A percentile compares a stretch with the other conserved stretches of the same genome.
Conservation (phyloP, 1,140 invertebrate genomes). For the Ips nitidus region DNA sequence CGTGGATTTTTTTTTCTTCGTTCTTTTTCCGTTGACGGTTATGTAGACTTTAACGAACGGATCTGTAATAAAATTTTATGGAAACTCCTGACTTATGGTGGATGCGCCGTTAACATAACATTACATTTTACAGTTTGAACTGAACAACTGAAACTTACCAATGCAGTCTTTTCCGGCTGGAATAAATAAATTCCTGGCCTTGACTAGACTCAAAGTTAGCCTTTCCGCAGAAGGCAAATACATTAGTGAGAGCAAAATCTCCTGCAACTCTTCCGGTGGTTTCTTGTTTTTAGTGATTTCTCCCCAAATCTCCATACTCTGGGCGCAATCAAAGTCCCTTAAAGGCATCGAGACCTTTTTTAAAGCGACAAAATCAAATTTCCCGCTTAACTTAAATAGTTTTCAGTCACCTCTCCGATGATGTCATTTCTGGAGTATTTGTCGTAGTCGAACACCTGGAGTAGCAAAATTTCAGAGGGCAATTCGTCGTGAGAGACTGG, state of each 20-base stretch:
- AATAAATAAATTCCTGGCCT: constrained; percentile 79
- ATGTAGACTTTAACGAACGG: constrained; percentile 91
- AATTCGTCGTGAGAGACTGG: constrained; percentile 80
- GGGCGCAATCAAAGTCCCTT: constrained; percentile 68
- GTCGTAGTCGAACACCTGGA: constrained; percentile 64
- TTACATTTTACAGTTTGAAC: neutral
- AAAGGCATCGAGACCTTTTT: constrained; percentile 62
- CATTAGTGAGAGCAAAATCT: constrained; percentile 78
- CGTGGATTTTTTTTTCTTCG: constrained; percentile 91
- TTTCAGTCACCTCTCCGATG: constrained; percentile 62
- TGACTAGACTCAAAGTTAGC: constrained; percentile 79
- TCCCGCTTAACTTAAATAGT: neutral
- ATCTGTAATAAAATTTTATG: constrained; percentile 59
- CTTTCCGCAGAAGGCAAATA: constrained; percentile 85
- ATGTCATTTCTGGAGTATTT: constrained; percentile 75
- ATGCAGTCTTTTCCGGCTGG: constrained; percentile 64
- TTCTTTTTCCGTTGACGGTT: constrained; percentile 78
- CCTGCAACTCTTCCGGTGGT: constrained; percentile 76
- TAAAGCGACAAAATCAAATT: constrained; percentile 9
- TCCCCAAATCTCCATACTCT: constrained; percentile 75
- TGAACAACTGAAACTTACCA: constrained; percentile 51
- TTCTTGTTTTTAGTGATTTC: constrained; percentile 74
- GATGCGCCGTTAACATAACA: too few relatives aligned
- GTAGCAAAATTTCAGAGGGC: constrained; percentile 69
- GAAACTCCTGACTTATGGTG: neutral